Percentiles rank a stretch among this genome's conserved stretches.
phyloP scores from a whole-genome alignment of 2,888 invertebrate genomes.

The Cataglyphis rosenhaueri region DNA sequence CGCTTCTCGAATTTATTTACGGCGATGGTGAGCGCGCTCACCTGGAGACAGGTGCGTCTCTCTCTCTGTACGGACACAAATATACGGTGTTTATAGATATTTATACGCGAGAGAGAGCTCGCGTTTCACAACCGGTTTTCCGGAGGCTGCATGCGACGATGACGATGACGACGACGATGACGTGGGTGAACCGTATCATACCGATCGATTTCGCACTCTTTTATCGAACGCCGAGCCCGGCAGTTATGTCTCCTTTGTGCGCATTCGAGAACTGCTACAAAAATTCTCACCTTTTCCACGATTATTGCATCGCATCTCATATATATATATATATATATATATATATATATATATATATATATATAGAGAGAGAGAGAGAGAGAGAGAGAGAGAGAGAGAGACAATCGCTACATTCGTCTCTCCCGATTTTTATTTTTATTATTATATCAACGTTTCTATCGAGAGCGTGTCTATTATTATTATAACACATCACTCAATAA shows the following conservation, averaged over 20 bases:
- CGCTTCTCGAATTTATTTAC: conserved; percentile 36
- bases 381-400: too few relatives aligned
- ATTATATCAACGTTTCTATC: not conserved
- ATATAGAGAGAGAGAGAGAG: too few relatives aligned
- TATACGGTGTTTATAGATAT: conserved; percentile 47
- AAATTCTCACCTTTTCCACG: not conserved
- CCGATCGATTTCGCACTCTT: conserved; percentile 32
- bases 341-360: not conserved
- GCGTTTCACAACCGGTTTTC: conserved; percentile 50
- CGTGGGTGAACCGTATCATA: not conserved
- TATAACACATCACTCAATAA: not conserved
- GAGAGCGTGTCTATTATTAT: not conserved
- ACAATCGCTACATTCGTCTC: not conserved
- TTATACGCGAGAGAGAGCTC: conserved; percentile 35
- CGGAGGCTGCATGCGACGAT: not conserved
- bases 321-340: not conserved
- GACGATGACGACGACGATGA: not conserved
- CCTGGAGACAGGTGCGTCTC: conserved; percentile 41
- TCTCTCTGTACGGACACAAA: conserved; percentile 4
- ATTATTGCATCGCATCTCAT: conserved; percentile 24
- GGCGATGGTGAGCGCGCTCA: conserved; percentile 7
- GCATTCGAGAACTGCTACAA: not conserved
- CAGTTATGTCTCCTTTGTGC: conserved; percentile 31
- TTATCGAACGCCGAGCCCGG: conserved; percentile 7
- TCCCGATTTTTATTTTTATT: conserved; percentile 25